Evolutionary conservation across 1,140 invertebrate species (phyloP).

Genomic region (Chrysopa pallens): DNA sequence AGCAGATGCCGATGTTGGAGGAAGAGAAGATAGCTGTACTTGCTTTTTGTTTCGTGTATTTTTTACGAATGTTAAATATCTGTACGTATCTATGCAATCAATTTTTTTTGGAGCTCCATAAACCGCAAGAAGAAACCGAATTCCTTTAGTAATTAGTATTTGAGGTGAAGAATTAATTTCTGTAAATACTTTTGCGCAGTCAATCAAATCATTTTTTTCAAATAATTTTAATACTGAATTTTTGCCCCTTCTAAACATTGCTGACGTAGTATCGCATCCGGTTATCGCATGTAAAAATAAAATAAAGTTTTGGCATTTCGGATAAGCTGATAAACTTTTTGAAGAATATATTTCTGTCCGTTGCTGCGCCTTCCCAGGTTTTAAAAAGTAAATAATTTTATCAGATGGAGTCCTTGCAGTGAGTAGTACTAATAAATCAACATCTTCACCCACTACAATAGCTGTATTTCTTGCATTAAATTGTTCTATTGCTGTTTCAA

Average conservation of each 20-base stretch:
- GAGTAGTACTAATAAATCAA: no score
- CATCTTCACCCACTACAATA: no score
- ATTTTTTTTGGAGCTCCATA: slow-evolving; percentile 18
- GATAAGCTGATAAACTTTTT: no score
- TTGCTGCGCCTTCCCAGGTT: no score
- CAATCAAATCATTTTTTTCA: slow-evolving; percentile 16
- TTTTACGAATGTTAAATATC: slow-evolving; percentile 16
- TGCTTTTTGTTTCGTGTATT: slow-evolving; percentile 13
- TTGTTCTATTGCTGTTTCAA: no score
- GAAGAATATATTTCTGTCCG: no score
- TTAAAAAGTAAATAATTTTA: no score
- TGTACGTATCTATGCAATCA: slow-evolving; percentile 12
- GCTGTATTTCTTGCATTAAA: no score
- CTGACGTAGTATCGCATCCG: slow-evolving; percentile 7
- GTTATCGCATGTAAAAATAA: no score
- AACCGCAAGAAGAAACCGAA: slow-evolving; percentile 16
- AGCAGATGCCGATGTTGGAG: slow-evolving; percentile 17
- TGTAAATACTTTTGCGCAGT: slow-evolving; percentile 16
- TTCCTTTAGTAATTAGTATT: slow-evolving; percentile 12
- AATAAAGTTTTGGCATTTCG: no score
- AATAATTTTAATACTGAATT: slow-evolving; percentile 16
- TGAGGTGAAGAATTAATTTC: slow-evolving; percentile 13
- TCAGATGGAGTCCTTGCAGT: no score
- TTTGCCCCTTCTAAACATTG: slow-evolving; percentile 17
- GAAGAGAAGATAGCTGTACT: slow-evolving; percentile 15